Conservation (phyloP, 2,797 vertebrate species). For the Morus bassanus region DNA sequence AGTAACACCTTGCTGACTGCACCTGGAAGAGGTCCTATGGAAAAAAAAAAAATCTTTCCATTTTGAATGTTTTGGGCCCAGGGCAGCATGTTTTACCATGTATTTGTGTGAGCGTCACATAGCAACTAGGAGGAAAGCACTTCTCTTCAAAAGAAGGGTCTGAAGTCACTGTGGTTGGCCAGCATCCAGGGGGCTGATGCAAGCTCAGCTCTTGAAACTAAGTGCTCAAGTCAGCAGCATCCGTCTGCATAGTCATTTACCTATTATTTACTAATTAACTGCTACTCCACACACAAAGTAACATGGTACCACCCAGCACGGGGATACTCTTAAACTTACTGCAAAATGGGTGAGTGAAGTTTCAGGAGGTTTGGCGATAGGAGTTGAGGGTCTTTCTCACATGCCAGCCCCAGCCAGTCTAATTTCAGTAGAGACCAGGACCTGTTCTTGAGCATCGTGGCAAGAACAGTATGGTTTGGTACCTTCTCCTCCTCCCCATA, state of each 20-base stretch:
- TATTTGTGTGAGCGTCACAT: not conserved
- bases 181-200: not conserved
- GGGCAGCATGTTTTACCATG: not conserved
- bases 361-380: not conserved
- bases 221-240: not conserved
- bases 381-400: not conserved
- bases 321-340: not conserved
- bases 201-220: not conserved
- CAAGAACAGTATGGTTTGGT: not conserved
- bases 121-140: conserved; percentile 24
- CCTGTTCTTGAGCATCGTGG: not conserved
- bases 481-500: not conserved
- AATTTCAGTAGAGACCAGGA: not conserved
- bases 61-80: not conserved
- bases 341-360: not conserved
- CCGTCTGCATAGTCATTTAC: not conserved
- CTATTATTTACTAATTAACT: not conserved
- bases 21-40: not conserved
- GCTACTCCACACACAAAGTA: not conserved
- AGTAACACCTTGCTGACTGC: not conserved
- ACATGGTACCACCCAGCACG: not conserved
- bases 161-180: not conserved
- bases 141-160: not conserved
- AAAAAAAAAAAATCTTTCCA: not conserved
- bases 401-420: not conserved